These are phyloP conservation scores for Clivina fossor DNA, from an alignment of 2,888 invertebrate genomes.

Conservation along the genomic window DNA sequence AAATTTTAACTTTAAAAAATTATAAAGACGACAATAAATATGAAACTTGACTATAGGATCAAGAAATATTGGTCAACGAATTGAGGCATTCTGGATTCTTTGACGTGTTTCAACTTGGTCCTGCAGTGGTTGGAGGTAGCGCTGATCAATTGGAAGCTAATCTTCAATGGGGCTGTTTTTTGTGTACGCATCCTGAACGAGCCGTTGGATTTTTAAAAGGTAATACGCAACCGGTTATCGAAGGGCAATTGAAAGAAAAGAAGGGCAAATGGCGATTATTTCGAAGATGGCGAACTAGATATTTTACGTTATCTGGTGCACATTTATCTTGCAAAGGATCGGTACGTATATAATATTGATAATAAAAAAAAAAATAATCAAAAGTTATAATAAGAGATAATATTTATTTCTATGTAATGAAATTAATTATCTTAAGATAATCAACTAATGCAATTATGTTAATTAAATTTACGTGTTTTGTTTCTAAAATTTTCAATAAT, in stretches of 20 bases:
- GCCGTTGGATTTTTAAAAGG: constrained; percentile 79
- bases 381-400: too few species aligned
- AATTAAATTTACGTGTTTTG: neutral
- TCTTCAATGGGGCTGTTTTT: constrained; percentile 85
- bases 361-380: too few species aligned
- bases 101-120: constrained; percentile 86
- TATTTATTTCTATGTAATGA: too few species aligned
- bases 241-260: constrained; percentile 89
- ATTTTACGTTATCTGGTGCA: constrained; percentile 91
- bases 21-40: neutral
- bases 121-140: constrained; percentile 55
- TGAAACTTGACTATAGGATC: constrained; percentile 60
- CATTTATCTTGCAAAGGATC: constrained; percentile 85
- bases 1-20: neutral
- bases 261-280: constrained; percentile 91
- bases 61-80: constrained; percentile 83
- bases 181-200: constrained; percentile 90
- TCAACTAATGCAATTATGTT: too few species aligned
- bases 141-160: constrained; percentile 57
- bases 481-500: too few species aligned
- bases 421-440: too few species aligned
- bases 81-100: constrained; percentile 84
- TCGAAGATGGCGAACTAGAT: constrained; percentile 88
- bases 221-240: constrained; percentile 84
- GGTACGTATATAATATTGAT: constrained; percentile 60